These are phyloP conservation scores for Halesus radiatus DNA, from an alignment of 1,140 invertebrate species.

Conservation along the genomic window DNA sequence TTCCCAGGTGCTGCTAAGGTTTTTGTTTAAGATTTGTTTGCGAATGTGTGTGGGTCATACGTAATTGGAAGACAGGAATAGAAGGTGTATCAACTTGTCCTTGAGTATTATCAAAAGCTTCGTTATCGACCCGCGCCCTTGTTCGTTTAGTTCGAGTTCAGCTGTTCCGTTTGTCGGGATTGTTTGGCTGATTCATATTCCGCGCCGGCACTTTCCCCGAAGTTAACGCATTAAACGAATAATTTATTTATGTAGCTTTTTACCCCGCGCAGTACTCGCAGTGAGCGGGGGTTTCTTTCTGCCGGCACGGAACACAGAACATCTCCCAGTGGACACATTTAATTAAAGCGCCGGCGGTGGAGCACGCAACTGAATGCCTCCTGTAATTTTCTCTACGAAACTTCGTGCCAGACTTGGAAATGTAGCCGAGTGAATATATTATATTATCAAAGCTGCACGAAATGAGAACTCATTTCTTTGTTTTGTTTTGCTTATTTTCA, in stretches of 20 bases:
- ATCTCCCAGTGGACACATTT: conserved; percentile 31
- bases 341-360: conserved; percentile 18
- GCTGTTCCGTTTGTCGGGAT: not conserved
- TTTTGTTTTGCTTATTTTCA: not conserved
- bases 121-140: not conserved
- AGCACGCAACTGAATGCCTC: conserved; percentile 18
- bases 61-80: too few relatives aligned
- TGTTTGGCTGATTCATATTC: conserved; percentile 23
- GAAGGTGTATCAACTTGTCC: too few relatives aligned
- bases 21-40: too few relatives aligned
- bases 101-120: not conserved
- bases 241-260: conserved; percentile 33
- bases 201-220: not conserved
- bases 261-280: not conserved
- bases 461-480: not conserved
- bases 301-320: not conserved
- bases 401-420: conserved; percentile 2
- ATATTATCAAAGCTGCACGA: not conserved
- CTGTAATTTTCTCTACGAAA: conserved; percentile 12
- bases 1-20: too few relatives aligned
- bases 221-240: conserved; percentile 33
- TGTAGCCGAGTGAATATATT: not conserved
- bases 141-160: not conserved
- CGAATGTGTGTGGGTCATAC: too few relatives aligned
- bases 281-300: conserved; percentile 11